Evolutionary conservation across 2,888 invertebrate genomes (phyloP), one percentile per base, ranked within the genome.

Genomic region (Argyresthia albistria): DNA sequence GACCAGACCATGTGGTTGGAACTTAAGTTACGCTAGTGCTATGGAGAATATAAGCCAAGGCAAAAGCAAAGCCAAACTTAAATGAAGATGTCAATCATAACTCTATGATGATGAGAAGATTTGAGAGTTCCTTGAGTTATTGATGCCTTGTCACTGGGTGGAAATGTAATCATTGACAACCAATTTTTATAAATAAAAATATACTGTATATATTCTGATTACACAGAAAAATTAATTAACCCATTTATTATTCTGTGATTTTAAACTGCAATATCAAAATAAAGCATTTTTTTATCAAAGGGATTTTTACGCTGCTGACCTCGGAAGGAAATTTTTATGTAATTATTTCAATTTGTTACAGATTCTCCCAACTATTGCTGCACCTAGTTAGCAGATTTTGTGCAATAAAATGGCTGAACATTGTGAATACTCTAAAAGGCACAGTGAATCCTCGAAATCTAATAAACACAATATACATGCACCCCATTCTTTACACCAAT

Each of bases 101-200:
- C 9, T 39, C n/a, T 4, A 9, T n/a, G 39, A 25, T 25, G 25
- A 25, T 39, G 39, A 1, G 10, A 39, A 9, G n/a, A 39, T 39
- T 39, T 35, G 8, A 35, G n/a, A 47, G 47, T 25, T 35, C n/a
- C 16, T 12, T 50, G 50, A 16, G 10, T 36, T 15, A 25, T 25
- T 49, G 14, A 36, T 12, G 8, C n/a, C 37, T 42, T 46, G 67
- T 66, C 71, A 68, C 76, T 71, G 73, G 82, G 84, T 84, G 80
- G 84, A 82, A 84, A 86, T 83, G 86, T 84, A 86, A 86, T 82
- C 84, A 79, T 74, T 76, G 73, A 76, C 72, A 78, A 25, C 25
- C 73, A 82, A 43, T 82, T 79, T 65, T 72, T 75, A 73, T 73
- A 65, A 66, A n/a, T 43, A n/a, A n/a, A n/a, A n/a, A 46, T 46